Evolutionary conservation across 2,888 invertebrate species (phyloP), one percentile per base, ranked within the genome.

Genomic region (Allophyes oxyacanthae): DNA sequence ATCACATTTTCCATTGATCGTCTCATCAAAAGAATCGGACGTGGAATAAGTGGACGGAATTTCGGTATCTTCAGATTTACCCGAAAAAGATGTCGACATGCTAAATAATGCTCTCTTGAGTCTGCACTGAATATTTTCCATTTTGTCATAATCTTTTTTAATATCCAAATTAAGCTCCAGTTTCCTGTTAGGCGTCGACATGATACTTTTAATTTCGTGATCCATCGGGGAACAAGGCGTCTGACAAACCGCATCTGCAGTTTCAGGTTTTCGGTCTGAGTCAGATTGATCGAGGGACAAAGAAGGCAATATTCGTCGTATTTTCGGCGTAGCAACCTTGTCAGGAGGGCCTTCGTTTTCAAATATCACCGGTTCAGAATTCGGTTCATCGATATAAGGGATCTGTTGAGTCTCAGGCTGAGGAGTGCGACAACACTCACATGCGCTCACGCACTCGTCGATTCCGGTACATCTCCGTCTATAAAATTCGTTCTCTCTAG

Each of bases 331-430:
- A 6, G 85, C 79, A 3, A 89, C 85, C 59, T 82, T 86, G 26
- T 85, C 78, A 1, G 82, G 77, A 0, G 82, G 73, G 13, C 79
- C 77, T 49, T 91, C 91, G 52, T 87, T 90, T 79, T 94, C 94
- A 61, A 90, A 91, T 80, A 94, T 94, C 10, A 93, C 64, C 4
- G 93, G 94, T 57, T 94, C 94, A 0, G 80, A 90, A 64, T 86
- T 88, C 0, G 93, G 92, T 55, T 92, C 94, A 75, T 94, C 94
- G 44, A 94, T 94, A 75, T 73, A 94, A 0, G 94, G 94, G 58
- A 94, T 94, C 28, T 83, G 88, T 20, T 86, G 87, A 0, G 86
- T 59, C 57, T 94, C 93, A 0, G 93, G 93, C 56, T 92, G 92
- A 34, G 92, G 93, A 28, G 89, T 88, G 52, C 93, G 92, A 60